phyloP scores from a whole-genome alignment of 2,797 vertebrate genomes.

The Megaceryle alcyon region DNA sequence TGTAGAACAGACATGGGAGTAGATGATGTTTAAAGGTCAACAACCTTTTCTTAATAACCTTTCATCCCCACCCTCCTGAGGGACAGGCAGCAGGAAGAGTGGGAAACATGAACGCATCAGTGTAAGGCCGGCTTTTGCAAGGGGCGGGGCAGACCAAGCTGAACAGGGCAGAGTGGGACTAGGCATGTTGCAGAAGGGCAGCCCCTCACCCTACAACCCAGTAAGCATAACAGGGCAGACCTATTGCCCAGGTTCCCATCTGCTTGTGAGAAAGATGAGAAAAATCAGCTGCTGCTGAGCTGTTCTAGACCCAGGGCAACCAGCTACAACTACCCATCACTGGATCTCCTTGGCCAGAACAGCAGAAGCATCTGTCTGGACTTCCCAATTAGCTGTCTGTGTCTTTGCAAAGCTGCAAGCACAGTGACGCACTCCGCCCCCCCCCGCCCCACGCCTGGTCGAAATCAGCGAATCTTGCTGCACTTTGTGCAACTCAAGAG shows the following conservation, averaged over 20 bases:
- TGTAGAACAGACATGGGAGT: background rate
- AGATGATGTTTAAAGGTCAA: background rate
- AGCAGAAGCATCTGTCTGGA: background rate
- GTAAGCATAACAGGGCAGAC: background rate
- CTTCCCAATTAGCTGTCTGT: background rate
- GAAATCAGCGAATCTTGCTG: background rate
- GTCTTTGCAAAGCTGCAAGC: background rate
- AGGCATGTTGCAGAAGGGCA: background rate
- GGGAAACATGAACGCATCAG: background rate
- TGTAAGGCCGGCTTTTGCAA: accelerated
- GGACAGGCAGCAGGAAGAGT: background rate
- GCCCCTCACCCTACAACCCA: background rate
- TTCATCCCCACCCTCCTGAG: background rate
- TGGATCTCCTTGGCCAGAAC: background rate
- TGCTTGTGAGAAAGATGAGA: background rate
- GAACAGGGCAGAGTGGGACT: background rate
- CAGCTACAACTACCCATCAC: background rate
- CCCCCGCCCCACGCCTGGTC: background rate
- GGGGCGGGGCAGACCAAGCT: background rate
- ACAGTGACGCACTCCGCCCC: background rate
- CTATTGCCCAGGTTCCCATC: background rate
- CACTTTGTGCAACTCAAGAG: background rate
- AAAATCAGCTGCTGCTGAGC: background rate
- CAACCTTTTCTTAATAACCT: background rate
- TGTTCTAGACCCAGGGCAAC: background rate